These are phyloP conservation scores for Phasia obesa DNA, from an alignment of 2,888 invertebrate species.

Conservation along the genomic window DNA sequence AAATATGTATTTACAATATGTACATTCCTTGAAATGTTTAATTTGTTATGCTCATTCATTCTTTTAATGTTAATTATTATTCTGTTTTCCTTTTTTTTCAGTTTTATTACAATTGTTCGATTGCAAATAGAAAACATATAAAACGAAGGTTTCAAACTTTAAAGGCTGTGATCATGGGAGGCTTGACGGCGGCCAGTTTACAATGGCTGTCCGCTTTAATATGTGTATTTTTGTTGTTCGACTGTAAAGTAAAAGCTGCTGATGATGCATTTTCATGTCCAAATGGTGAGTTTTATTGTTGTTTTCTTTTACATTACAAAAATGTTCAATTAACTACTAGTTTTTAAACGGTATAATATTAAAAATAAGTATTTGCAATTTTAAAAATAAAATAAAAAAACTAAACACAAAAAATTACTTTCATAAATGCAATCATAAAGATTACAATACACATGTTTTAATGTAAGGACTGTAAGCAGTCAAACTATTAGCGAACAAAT, in stretches of 20 bases:
- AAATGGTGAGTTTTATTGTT: slow-evolving; percentile 79
- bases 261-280: slow-evolving; percentile 82
- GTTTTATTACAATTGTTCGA: slow-evolving; percentile 64
- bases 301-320: slow-evolving; percentile 13
- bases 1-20: background rate
- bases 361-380: slow-evolving; percentile 14
- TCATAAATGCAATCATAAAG: slow-evolving; percentile 36
- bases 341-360: slow-evolving; percentile 15
- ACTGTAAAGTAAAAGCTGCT: slow-evolving; percentile 72
- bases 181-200: slow-evolving; percentile 82
- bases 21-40: slow-evolving; percentile 20
- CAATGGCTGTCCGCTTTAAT: slow-evolving; percentile 82
- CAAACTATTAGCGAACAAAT: slow-evolving; percentile 8
- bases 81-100: slow-evolving; percentile 29
- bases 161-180: slow-evolving; percentile 77
- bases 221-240: slow-evolving; percentile 74
- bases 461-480: slow-evolving; percentile 9
- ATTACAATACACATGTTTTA: slow-evolving; percentile 13
- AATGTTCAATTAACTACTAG: slow-evolving; percentile 27
- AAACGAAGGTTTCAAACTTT: slow-evolving; percentile 43
- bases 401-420: slow-evolving; percentile 4
- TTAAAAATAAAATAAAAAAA: slow-evolving; percentile 9
- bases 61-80: slow-evolving; percentile 9
- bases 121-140: slow-evolving; percentile 62
- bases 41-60: background rate